These are phyloP conservation scores for Papilio demoleus DNA, from an alignment of 2,888 invertebrate genomes.

Conservation along the genomic window DNA sequence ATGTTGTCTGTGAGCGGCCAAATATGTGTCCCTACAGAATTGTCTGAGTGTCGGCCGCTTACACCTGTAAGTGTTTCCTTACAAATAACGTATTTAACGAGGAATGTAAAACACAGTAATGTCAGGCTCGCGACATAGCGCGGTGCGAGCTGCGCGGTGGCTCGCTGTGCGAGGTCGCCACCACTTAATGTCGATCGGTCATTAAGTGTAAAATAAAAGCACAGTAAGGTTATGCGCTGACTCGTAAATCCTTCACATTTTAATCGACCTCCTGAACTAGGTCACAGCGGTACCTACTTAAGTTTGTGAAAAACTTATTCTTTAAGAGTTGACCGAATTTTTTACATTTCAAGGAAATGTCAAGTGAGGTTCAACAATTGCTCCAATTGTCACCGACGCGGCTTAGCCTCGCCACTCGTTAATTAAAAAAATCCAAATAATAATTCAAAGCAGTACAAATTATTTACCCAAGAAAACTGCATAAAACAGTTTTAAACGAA, in stretches of 20 bases:
- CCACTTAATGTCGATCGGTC: background rate
- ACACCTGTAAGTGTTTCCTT: too few species aligned
- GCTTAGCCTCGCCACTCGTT: background rate
- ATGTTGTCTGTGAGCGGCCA: background rate
- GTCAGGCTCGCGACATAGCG: too few species aligned
- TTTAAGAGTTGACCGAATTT: constrained; percentile 3
- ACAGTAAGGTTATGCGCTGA: background rate
- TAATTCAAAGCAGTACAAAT: too few species aligned
- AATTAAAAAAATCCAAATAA: too few species aligned
- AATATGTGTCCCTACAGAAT: too few species aligned
- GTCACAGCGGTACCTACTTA: background rate
- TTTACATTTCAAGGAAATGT: constrained; percentile 11
- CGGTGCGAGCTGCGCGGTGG: background rate
- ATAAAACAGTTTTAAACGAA: too few species aligned
- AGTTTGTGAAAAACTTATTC: background rate
- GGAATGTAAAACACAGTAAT: too few species aligned
- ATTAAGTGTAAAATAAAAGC: constrained; percentile 16
- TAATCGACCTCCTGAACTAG: constrained; percentile 21
- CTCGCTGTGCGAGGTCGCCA: background rate
- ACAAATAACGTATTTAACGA: too few species aligned
- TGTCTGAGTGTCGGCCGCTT: too few species aligned
- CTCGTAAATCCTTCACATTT: constrained; percentile 11
- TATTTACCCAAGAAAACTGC: too few species aligned
- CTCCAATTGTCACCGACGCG: background rate
- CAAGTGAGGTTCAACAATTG: background rate